A percentile compares a stretch with the other conserved stretches of the same genome.
Evolutionary conservation across 1,140 invertebrate genomes (phyloP).

Genomic region (Drosophila willistoni): DNA sequence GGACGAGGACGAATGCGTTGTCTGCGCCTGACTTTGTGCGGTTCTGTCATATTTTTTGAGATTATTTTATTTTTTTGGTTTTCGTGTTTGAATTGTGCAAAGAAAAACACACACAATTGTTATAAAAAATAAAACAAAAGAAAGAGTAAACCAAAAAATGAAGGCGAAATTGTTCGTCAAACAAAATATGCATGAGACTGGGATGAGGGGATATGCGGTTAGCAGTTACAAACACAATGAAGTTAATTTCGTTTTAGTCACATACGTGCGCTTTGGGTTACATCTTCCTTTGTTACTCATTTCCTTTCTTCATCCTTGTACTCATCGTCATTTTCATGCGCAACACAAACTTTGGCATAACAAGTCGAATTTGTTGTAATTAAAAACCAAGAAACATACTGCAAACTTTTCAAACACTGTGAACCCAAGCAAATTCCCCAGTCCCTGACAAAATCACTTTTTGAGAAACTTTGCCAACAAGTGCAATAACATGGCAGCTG

Average conservation of each 20-base stretch:
- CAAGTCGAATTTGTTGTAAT: slow-evolving; percentile 80
- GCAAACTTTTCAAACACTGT: slow-evolving; percentile 48
- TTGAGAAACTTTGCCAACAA: slow-evolving; percentile 78
- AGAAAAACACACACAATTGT: slow-evolving; percentile 69
- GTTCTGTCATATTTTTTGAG: slow-evolving; percentile 66
- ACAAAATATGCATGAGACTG: slow-evolving; percentile 9
- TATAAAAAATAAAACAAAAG: slow-evolving; percentile 14
- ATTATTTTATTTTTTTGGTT: slow-evolving; percentile 37
- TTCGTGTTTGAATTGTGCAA: slow-evolving; percentile 71
- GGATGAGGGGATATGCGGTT: slow-evolving; percentile 57
- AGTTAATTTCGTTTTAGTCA: slow-evolving; percentile 74
- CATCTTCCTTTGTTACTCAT: background rate
- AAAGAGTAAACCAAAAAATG: background rate
- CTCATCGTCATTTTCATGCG: slow-evolving; percentile 15
- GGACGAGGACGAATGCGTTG: slow-evolving; percentile 42
- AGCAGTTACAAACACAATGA: slow-evolving; percentile 73
- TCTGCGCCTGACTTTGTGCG: slow-evolving; percentile 65
- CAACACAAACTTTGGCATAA: slow-evolving; percentile 65
- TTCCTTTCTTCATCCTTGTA: background rate
- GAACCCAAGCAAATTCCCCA: slow-evolving; percentile 17
- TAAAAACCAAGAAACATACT: slow-evolving; percentile 77
- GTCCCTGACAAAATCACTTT: slow-evolving; percentile 74
- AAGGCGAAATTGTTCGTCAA: slow-evolving; percentile 7
- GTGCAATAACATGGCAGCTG: slow-evolving; percentile 80
- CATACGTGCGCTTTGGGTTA: slow-evolving; percentile 53